phyloP scores from a whole-genome alignment of 2,888 invertebrate species.

The Lypha dubia region DNA sequence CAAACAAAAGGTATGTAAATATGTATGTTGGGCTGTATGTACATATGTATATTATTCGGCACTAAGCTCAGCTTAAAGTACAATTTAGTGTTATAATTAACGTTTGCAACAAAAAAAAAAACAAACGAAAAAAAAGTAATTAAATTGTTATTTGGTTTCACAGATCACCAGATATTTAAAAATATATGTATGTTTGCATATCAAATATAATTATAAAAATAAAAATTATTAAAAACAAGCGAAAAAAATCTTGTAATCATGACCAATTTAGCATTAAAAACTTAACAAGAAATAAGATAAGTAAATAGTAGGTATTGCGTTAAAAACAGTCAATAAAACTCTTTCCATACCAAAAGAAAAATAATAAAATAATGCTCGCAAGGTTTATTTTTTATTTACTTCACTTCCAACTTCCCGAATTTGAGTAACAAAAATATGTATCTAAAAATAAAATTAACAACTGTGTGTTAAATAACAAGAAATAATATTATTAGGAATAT shows the following conservation, averaged over 20 bases:
- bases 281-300: too few relatives aligned
- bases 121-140: slow-evolving; percentile 2
- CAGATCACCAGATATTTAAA: slow-evolving; percentile 4
- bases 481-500: not conserved
- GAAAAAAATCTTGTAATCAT: slow-evolving; percentile 59
- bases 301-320: slow-evolving; percentile 28
- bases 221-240: slow-evolving; percentile 9
- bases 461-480: slow-evolving; percentile 28
- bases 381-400: slow-evolving; percentile 38
- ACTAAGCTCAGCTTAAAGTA: slow-evolving; percentile 36
- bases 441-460: slow-evolving; percentile 28
- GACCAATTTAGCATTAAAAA: slow-evolving; percentile 66
- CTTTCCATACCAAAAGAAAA: slow-evolving; percentile 21
- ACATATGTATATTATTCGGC: slow-evolving; percentile 13
- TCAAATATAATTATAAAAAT: slow-evolving; percentile 15
- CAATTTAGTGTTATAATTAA: slow-evolving; percentile 7
- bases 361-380: slow-evolving; percentile 53
- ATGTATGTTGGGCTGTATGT: not conserved
- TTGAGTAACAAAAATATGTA: not conserved
- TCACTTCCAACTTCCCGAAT: not conserved
- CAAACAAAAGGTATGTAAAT: slow-evolving; percentile 4
- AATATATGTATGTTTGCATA: slow-evolving; percentile 50
- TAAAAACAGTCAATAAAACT: slow-evolving; percentile 35
- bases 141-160: slow-evolving; percentile 11
- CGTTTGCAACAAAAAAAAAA: slow-evolving; percentile 1